Conservation (phyloP, 2,113 vertebrate genomes). For the Dinomys branickii region DNA sequence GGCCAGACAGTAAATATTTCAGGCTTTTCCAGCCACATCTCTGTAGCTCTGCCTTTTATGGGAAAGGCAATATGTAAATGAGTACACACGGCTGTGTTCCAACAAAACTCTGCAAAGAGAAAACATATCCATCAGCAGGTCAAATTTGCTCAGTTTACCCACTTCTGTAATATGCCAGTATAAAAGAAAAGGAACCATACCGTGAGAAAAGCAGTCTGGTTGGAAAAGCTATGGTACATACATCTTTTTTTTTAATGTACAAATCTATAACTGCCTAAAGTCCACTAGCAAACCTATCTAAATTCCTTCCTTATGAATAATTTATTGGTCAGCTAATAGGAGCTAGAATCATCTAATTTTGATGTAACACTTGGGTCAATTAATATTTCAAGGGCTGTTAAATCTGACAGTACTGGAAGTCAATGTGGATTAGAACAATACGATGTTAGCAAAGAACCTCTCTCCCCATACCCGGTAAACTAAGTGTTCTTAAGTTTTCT, state of each 20-base stretch:
- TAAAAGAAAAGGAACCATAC: not conserved
- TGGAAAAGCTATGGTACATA: not conserved
- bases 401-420: not conserved
- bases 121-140: not conserved
- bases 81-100: not conserved
- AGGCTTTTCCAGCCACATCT: not conserved
- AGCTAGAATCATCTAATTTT: not conserved
- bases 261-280: slow-evolving; percentile 10
- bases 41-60: not conserved
- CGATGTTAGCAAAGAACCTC: not conserved
- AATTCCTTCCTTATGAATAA: not conserved
- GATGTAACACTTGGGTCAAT: not conserved
- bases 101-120: slow-evolving; percentile 13
- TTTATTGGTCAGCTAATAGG: not conserved
- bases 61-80: slow-evolving; percentile 19
- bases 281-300: not conserved
- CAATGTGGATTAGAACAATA: not conserved
- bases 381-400: slow-evolving; percentile 20
- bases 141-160: not conserved
- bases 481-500: not conserved
- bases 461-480: not conserved
- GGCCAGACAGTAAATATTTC: not conserved
- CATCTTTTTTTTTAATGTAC: not conserved
- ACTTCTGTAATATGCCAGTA: not conserved
- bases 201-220: not conserved